These are phyloP conservation scores for Montipora capricornis DNA, from an alignment of 64 coral and sea anemone species.

Conservation along the genomic window DNA sequence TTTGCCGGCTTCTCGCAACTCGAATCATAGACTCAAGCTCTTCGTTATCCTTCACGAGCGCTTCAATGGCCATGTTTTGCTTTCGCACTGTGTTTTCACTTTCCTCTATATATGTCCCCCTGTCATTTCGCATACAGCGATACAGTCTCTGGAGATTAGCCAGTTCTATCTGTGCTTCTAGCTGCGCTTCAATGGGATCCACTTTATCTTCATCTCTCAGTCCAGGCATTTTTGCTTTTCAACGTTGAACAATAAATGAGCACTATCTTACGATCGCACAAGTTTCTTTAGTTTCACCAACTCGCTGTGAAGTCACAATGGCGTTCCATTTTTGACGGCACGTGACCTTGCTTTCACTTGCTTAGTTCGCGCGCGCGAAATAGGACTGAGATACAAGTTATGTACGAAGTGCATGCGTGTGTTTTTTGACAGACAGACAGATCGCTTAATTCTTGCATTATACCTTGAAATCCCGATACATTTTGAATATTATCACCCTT, in stretches of 20 bases:
- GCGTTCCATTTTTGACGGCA: background rate
- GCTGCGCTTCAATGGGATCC: slow-evolving; percentile 84
- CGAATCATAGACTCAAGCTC: slow-evolving; percentile 72
- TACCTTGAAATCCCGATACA: too few relatives aligned
- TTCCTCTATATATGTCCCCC: slow-evolving; percentile 86
- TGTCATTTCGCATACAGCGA: slow-evolving; percentile 91
- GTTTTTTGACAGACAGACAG: too few relatives aligned
- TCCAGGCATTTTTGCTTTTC: slow-evolving; percentile 25
- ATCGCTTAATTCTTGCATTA: too few relatives aligned
- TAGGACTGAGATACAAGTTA: background rate
- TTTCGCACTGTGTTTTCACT: slow-evolving; percentile 88
- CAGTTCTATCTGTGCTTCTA: slow-evolving; percentile 87
- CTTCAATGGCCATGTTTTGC: slow-evolving; percentile 81
- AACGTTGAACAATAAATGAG: background rate
- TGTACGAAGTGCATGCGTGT: too few relatives aligned
- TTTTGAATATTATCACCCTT: too few relatives aligned
- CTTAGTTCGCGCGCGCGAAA: background rate
- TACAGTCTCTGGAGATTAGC: slow-evolving; percentile 81
- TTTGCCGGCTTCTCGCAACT: slow-evolving; percentile 71
- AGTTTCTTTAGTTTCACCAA: background rate
- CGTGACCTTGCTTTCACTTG: background rate
- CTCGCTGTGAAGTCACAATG: slow-evolving; percentile 24
- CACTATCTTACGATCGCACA: background rate
- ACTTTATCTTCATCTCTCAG: slow-evolving; percentile 87
- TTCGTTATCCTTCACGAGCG: slow-evolving; percentile 67